Evolutionary conservation across 2,113 vertebrate species (phyloP), one percentile per base, ranked within the genome.

Genomic region (Apodemus sylvaticus): DNA sequence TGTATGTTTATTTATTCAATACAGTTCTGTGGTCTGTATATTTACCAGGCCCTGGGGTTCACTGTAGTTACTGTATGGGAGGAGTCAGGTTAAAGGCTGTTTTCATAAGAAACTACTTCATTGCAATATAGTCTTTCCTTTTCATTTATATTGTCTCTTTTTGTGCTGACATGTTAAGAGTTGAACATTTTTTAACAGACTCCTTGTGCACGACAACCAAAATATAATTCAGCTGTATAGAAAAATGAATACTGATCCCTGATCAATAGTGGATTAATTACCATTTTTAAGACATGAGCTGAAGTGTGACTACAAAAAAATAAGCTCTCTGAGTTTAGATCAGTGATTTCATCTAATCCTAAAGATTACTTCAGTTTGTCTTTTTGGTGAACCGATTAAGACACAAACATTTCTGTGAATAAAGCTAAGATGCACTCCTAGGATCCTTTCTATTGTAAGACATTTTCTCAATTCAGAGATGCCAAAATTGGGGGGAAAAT

Each of bases 381-480:
- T 89, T 96, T 82, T 92, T 36, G 74, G 53, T 62, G 53, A 79
- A 62, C 39, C 42, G 60, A 88, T 78, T 85, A 70, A 94, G 76
- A 68, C 53, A n/a, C 31, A 95, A 92, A 76, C 82, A 26, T 39
- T 92, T 29, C 55, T 88, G 3, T 76, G 16, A 82, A 51, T 81
- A 86, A 91, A 94, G 29, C 36, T 87, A 78, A n/a, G 12, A 55
- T n/a, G 66, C 3, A 94, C n/a, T 77, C 74, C 60, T 73, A 82
- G 73, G n/a, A 81, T 29, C 14, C 53, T 92, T 92, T 88, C 48
- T 66, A 85, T 76, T 76, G 9, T 53, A 76, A 42, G 70, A 66
- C 19, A 90, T 48, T 42, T 48, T 95, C 68, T 89, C 51, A 87
- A 66, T 91, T 89, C 74, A 94, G 79, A 92, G 36, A 94, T 48